These are phyloP conservation scores for Sminthurinus aureus DNA, from an alignment of 2,888 invertebrate species.

Conservation along the genomic window DNA sequence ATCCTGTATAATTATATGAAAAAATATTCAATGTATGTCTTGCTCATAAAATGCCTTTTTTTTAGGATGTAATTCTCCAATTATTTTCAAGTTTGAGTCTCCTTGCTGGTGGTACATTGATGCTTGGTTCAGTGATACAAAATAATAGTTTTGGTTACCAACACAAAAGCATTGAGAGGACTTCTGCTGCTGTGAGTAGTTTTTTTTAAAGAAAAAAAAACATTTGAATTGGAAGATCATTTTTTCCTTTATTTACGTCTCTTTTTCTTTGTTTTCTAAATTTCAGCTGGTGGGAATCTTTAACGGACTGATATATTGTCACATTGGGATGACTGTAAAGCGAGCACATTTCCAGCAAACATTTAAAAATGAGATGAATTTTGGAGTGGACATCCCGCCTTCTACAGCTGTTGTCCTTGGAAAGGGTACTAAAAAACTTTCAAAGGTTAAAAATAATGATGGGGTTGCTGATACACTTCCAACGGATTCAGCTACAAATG, in stretches of 20 bases:
- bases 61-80: slow-evolving; percentile 23
- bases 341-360: not conserved
- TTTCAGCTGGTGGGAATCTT: slow-evolving; percentile 31
- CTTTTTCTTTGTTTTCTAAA: not conserved
- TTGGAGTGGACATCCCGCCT: not conserved
- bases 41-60: not conserved
- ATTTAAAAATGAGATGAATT: not conserved
- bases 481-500: not conserved
- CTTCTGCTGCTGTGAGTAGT: slow-evolving; percentile 23
- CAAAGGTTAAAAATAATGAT: too few species aligned
- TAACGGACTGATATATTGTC: slow-evolving; percentile 27
- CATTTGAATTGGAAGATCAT: not conserved
- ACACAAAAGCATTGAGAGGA: slow-evolving; percentile 32
- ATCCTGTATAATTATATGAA: too few species aligned
- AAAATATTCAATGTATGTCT: too few species aligned
- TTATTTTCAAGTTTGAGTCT: slow-evolving; percentile 23
- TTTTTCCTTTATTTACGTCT: not conserved
- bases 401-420: too few species aligned
- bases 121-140: slow-evolving; percentile 31
- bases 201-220: not conserved
- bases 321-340: slow-evolving; percentile 31
- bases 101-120: slow-evolving; percentile 19
- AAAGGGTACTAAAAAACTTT: too few species aligned
- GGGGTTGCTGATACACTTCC: too few species aligned
- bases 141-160: slow-evolving; percentile 33